Conservation (phyloP, 1,140 invertebrate species). For the Brachystomella parvula region DNA sequence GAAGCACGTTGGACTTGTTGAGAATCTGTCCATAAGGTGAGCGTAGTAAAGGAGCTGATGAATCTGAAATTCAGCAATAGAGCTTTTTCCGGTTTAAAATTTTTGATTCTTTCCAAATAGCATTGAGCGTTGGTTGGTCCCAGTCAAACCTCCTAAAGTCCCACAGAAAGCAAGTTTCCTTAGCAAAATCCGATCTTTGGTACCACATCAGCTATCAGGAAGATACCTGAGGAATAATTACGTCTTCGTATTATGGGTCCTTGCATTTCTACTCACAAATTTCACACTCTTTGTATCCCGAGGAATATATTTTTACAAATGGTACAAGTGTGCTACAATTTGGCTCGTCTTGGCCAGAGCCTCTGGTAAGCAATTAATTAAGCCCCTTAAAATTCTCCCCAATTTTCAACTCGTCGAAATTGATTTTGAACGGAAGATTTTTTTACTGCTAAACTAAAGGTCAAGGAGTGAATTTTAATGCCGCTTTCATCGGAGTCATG, state of each 20-base stretch:
- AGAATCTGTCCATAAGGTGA: conserved; percentile 85
- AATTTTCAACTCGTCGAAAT: too few relatives aligned
- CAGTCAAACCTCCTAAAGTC: conserved; percentile 57
- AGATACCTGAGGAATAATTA: conserved; percentile 85
- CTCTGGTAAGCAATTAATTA: conserved; percentile 68
- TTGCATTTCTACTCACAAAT: conserved; percentile 63
- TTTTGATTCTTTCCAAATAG: conserved; percentile 34
- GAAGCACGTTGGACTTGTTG: conserved; percentile 76
- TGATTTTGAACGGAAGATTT: conserved; percentile 10
- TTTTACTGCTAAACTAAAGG: conserved; percentile 50
- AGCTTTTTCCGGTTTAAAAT: conserved; percentile 2
- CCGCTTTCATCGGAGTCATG: conserved; percentile 74
- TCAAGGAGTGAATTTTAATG: conserved; percentile 88
- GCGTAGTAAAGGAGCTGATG: not conserved
- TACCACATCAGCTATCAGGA: conserved; percentile 67
- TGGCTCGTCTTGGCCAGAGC: conserved; percentile 76
- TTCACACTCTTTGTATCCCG: conserved; percentile 65
- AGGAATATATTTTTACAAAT: conserved; percentile 55
- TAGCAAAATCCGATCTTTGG: conserved; percentile 50
- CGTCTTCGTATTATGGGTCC: conserved; percentile 67
- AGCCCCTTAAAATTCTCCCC: too few relatives aligned
- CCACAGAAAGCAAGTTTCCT: conserved; percentile 41
- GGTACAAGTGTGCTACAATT: conserved; percentile 51
- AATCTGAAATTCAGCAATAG: not conserved
- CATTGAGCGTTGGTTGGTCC: conserved; percentile 62